Base-by-base conservation (phyloP, 2,888 invertebrate species). In the Lepidocyrtinus sp. region DNA sequence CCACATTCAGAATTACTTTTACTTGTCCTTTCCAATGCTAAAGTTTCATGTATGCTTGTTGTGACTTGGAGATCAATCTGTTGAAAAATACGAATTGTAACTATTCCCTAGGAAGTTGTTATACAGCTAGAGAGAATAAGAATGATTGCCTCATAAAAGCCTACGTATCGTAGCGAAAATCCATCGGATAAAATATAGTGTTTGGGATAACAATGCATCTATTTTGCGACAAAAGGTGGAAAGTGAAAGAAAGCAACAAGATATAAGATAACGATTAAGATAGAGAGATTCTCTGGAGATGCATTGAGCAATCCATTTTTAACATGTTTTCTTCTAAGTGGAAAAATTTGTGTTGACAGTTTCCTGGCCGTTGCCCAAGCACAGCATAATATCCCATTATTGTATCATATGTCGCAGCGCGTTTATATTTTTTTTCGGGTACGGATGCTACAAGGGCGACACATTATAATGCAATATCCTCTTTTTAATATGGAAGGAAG, bases 311-410 rank as follows among this genome's bases (percentile, higher is more conserved):
- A 45, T 36, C 68, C 45, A n/a, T 22, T 70, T 19, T 64, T 27
- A 71, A 61, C 78, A 73, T 72, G 55, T 73, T 26, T 69, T 69
- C 62, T 50, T 50, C 12, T 50, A n/a, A n/a, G 81, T 55, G 36
- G 61, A 62, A 73, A 82, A 82, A 82, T 82, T 75, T 82, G 69
- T 65, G 69, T 62, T 78, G 82, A 78, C 77, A 62, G 68, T 77
- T 82, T 62, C 65, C 67, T 82, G 82, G 82, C 82, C 74, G 50
- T 46, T 73, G 65, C 76, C 81, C 81, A 81, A 81, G 50, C 64
- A 64, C 24, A 27, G 55, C 68, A 50, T 50, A 50, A 7, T 1
- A 7, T 62, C 36, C 26, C 45, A 26, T 61, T 22, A 69, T 75
- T 75, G 75, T 63, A 63, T 62, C 64, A 64, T n/a, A n/a, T n/a